These are phyloP conservation scores for Sinhomidia bicolor DNA, from an alignment of 2,888 invertebrate genomes.

Conservation along the genomic window DNA sequence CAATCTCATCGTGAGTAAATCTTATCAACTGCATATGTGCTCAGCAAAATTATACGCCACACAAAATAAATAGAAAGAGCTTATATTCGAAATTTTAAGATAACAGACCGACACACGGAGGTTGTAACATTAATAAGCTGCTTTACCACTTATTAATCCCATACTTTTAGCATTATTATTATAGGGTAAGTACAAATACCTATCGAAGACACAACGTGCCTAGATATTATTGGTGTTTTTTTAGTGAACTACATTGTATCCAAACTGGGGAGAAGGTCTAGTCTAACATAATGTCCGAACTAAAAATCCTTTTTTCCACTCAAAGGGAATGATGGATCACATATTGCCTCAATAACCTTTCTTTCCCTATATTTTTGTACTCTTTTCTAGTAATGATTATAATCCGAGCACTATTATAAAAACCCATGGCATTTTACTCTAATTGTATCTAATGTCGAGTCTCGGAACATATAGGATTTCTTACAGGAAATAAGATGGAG, in stretches of 20 bases:
- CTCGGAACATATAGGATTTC: background rate
- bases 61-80: no score
- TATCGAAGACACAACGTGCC: background rate
- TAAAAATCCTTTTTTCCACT: slow-evolving; percentile 4
- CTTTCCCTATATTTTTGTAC: background rate
- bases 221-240: background rate
- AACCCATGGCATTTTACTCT: slow-evolving; percentile 14
- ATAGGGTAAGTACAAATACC: background rate
- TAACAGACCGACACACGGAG: no score
- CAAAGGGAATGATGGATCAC: slow-evolving; percentile 43
- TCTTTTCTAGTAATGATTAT: background rate
- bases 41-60: no score
- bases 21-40: no score
- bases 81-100: no score
- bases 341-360: slow-evolving; percentile 19
- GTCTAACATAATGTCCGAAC: background rate
- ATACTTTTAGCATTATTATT: background rate
- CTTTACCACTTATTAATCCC: no score
- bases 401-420: background rate
- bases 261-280: background rate
- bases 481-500: no score
- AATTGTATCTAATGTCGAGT: slow-evolving; percentile 34
- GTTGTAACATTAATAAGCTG: no score
- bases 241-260: no score
- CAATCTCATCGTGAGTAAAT: no score